Conservation (phyloP, 2,888 invertebrate species). For the Temnothorax unifasciatus region DNA sequence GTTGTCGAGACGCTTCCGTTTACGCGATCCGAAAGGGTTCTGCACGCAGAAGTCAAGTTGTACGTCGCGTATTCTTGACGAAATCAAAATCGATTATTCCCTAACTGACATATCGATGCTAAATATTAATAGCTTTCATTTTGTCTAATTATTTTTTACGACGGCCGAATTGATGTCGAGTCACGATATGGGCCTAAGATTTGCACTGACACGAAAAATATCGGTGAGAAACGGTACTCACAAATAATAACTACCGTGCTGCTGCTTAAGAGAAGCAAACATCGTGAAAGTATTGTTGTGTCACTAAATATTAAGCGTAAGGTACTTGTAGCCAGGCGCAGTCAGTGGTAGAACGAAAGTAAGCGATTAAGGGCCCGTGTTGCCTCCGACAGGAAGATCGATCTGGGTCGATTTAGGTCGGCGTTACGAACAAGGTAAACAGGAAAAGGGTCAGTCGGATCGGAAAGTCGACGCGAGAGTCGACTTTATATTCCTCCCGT, state of each 20-base stretch:
- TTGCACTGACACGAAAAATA: constrained; percentile 40
- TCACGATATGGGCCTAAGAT: constrained; percentile 20
- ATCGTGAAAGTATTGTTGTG: constrained; percentile 76
- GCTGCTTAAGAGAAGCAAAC: constrained; percentile 58
- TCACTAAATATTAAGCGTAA: constrained; percentile 70
- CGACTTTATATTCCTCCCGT: not conserved
- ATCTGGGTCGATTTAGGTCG: constrained; percentile 42
- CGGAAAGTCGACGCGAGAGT: constrained; percentile 22
- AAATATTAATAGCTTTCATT: not conserved
- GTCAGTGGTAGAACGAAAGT: constrained; percentile 51
- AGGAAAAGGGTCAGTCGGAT: constrained; percentile 15
- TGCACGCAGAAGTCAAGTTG: not conserved
- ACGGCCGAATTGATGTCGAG: not conserved
- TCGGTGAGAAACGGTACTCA: constrained; percentile 33
- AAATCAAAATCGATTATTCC: not conserved
- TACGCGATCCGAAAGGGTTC: constrained; percentile 12
- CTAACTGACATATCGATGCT: not conserved
- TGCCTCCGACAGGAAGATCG: constrained; percentile 34
- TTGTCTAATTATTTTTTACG: no score
- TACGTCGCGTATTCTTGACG: not conserved
- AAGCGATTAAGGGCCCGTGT: constrained; percentile 36
- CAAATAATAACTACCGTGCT: constrained; percentile 55
- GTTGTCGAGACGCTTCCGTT: constrained; percentile 64
- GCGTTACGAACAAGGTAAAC: constrained; percentile 4
- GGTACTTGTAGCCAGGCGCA: constrained; percentile 54